phyloP scores from a whole-genome alignment of 2,888 invertebrate genomes.

The Diogma glabrata region DNA sequence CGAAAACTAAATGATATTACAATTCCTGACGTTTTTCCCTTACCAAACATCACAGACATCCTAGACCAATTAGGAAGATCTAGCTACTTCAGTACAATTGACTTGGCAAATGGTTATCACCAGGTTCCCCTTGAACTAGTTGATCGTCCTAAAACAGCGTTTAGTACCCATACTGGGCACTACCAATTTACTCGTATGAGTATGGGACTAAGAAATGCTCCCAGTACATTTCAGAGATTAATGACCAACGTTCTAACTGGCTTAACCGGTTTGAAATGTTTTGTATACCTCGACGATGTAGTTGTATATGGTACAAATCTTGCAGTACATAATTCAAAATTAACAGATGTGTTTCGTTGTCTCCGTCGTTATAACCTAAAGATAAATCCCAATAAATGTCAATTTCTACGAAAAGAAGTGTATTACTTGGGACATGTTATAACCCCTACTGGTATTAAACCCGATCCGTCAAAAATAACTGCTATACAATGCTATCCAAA shows the following conservation, averaged over 20 bases:
- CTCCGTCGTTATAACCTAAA: conserved; percentile 19
- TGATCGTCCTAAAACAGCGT: neutral
- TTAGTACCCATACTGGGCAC: neutral
- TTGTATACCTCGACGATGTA: neutral
- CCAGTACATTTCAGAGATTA: neutral
- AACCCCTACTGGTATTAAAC: conserved; percentile 17
- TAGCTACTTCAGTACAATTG: conserved; percentile 22
- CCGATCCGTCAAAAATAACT: conserved; percentile 18
- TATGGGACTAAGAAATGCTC: neutral
- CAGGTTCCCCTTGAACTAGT: neutral
- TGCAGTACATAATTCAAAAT: conserved; percentile 20
- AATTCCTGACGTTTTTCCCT: conserved; percentile 17
- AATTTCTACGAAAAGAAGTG: conserved; percentile 19
- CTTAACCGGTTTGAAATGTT: conserved; percentile 4
- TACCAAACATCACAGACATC: conserved; percentile 22
- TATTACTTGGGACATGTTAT: conserved; percentile 20
- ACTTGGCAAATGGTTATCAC: conserved; percentile 17
- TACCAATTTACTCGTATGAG: neutral
- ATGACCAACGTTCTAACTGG: neutral
- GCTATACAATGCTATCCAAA: conserved; percentile 18
- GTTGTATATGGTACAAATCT: conserved; percentile 17
- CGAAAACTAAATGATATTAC: conserved; percentile 20
- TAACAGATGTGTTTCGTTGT: too few relatives aligned
- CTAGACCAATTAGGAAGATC: conserved; percentile 14
- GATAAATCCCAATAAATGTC: conserved; percentile 22